Evolutionary conservation across 2,113 vertebrate genomes (phyloP), one percentile per base, ranked within the genome.

Genomic region (Coreoperca whiteheadi): DNA sequence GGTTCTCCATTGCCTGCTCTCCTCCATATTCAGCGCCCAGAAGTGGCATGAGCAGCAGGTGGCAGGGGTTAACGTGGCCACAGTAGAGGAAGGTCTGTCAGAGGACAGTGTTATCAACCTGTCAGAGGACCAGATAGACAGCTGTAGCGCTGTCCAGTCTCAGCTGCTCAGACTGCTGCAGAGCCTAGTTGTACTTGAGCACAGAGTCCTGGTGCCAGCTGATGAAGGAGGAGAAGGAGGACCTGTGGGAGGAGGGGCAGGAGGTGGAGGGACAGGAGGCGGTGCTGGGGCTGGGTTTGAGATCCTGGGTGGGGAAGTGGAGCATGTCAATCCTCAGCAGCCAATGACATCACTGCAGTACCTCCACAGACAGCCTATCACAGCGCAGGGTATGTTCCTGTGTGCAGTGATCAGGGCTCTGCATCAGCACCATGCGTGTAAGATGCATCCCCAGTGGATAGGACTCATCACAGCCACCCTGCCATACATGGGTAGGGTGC

Each of bases 371-470:
- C 98, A 99, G 91, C 98, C 98, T 1, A 98, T 99, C 91, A 99
- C 98, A 1, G 97, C 96, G 25, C 98, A 99, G 92, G 98, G 98
- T 81, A 99, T 99, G 98, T 99, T 99, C 92, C 96, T 99, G 51
- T 99, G 98, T 1, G 97, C 98, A 0, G 97, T 99, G 76, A 99
- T 99, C 83, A 93, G 98, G 88, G 98, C 98, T 15, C 94, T 99
- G 72, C 98, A 99, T 92, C 98, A 99, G 87, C 97, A 98, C 93
- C 97, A 98, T 82, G 94, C 97, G 4, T 99, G 98, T 90, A 99
- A 99, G 93, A 99, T 99, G 97, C 98, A 99, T 77, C 98, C 98
- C 2, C 98, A 99, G 84, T 99, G 98, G 98, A 98, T 99, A n/a
- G 96, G 96, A 81, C 96, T 99, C 74, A 98, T 99, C 91, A 99